Evolutionary conservation across 2,888 invertebrate species (phyloP).

Genomic region (Acanthococcus lagerstroemiae): DNA sequence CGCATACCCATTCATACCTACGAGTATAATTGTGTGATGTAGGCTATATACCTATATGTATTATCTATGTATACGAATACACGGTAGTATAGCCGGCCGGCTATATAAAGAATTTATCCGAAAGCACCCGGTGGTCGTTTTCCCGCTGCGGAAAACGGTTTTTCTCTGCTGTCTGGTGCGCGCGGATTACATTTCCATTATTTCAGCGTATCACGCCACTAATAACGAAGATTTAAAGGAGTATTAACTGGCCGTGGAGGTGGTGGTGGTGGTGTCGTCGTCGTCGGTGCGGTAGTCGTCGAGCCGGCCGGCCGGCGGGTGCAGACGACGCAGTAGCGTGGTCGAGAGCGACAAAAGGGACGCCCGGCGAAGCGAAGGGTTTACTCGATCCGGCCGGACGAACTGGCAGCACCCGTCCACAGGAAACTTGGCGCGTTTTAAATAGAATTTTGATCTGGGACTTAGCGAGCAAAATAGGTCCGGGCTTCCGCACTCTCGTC

Average conservation of each 20-base stretch:
- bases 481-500: neutral
- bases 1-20: no score
- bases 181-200: constrained; percentile 23
- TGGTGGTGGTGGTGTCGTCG: no score
- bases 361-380: constrained; percentile 3
- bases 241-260: constrained; percentile 2
- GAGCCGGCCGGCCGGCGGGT: neutral
- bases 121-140: no score
- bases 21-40: no score
- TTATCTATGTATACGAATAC: no score
- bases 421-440: constrained; percentile 1
- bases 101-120: no score
- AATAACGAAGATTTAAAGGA: constrained; percentile 24
- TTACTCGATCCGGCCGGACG: neutral
- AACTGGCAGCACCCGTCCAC: neutral
- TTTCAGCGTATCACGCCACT: constrained; percentile 24
- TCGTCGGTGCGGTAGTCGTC: neutral
- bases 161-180: neutral
- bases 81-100: no score
- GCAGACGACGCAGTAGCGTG: neutral
- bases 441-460: constrained; percentile 8
- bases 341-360: neutral
- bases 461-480: constrained; percentile 5
- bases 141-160: neutral
- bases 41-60: no score